phyloP scores from a whole-genome alignment of 2,888 invertebrate species.

The Agrotis exclamationis region DNA sequence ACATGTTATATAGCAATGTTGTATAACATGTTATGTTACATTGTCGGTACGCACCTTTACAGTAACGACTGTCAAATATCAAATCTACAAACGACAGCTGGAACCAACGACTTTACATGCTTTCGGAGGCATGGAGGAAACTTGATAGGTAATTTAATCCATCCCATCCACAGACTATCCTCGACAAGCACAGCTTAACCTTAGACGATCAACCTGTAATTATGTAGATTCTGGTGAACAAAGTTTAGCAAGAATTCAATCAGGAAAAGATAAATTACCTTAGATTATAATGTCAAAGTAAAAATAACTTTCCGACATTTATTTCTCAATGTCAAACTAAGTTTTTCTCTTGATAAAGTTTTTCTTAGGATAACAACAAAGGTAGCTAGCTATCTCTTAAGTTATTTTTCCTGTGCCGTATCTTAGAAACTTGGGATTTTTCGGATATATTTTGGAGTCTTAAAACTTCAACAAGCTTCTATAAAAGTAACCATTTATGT shows the following conservation, averaged over 20 bases:
- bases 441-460: neutral
- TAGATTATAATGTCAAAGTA: neutral
- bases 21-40: too few species aligned
- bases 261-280: neutral
- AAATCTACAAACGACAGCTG: too few species aligned
- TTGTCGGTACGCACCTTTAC: too few species aligned
- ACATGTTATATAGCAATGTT: too few species aligned
- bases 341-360: neutral
- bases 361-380: conserved; percentile 3
- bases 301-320: conserved; percentile 2
- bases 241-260: neutral
- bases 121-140: too few species aligned
- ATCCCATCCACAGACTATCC: too few species aligned
- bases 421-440: too few species aligned
- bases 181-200: too few species aligned
- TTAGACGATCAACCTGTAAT: neutral
- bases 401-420: neutral
- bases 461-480: neutral
- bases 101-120: too few species aligned
- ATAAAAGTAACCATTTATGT: neutral
- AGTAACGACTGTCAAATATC: too few species aligned
- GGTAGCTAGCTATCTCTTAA: neutral
- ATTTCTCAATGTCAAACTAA: conserved; percentile 19
- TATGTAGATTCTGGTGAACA: neutral
- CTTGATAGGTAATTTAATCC: too few species aligned